phyloP scores from a whole-genome alignment of 2,797 vertebrate species.

The Buceros bicornis region DNA sequence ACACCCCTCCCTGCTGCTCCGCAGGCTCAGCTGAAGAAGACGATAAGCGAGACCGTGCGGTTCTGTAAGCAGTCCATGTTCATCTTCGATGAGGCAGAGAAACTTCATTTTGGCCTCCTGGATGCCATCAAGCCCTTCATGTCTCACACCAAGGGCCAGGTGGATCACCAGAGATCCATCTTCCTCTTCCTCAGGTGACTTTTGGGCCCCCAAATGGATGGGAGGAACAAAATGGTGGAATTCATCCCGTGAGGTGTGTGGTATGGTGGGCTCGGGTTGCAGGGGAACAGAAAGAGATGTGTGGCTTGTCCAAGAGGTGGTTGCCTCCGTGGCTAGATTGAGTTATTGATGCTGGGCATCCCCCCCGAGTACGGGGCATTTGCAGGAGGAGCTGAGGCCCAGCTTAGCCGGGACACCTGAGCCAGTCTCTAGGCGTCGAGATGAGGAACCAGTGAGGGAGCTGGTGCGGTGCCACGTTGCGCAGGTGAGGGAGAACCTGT shows the following conservation, averaged over 20 bases:
- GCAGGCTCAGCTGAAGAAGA: slow-evolving; percentile 88
- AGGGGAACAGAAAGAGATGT: neutral
- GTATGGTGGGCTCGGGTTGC: neutral
- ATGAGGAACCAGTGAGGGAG: neutral
- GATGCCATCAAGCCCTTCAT: slow-evolving; percentile 89
- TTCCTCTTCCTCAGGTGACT: slow-evolving; percentile 95
- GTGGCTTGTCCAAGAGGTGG: neutral
- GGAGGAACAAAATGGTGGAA: neutral
- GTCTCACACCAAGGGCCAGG: slow-evolving; percentile 79
- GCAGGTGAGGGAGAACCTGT: neutral
- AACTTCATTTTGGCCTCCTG: slow-evolving; percentile 90
- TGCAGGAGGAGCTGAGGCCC: neutral
- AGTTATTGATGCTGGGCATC: neutral
- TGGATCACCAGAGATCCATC: slow-evolving; percentile 83
- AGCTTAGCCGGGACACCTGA: neutral
- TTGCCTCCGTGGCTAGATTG: neutral
- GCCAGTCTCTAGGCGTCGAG: neutral
- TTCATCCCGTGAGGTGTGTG: neutral
- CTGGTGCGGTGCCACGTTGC: rapidly evolving
- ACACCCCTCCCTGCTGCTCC: neutral
- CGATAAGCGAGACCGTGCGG: slow-evolving; percentile 84
- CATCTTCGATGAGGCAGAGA: slow-evolving; percentile 96
- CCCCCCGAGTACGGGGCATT: rapidly evolving
- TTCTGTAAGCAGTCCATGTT: slow-evolving; percentile 90
- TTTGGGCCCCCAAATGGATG: neutral